Evolutionary conservation across 2,797 vertebrate genomes (phyloP), one percentile per base, ranked within the genome.

Genomic region (Takifugu rubripes): DNA sequence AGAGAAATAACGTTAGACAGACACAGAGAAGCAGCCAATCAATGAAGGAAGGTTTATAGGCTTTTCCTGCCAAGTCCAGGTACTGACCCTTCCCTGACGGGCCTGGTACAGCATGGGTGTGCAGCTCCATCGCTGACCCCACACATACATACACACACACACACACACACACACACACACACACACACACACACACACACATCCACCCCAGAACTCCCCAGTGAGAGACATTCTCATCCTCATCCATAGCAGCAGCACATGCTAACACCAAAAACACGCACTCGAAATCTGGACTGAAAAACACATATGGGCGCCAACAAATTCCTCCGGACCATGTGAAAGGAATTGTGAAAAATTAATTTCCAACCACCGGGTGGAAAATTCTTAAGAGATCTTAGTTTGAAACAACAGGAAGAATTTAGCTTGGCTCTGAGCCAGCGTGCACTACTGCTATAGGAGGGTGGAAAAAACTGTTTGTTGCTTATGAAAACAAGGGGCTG

Each of bases 341-440:
- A 77, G 75, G 70, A 88, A 80, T 72, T 59, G 69, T 66, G 82
- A 67, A 82, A 89, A 88, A 85, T 86, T 88, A 91, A 90, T 89
- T 91, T 88, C 80, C 74, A 78, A 80, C 61, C 67, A 56, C 61
- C 15, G 79, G 81, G 88, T 91, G 91, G 91, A 92, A 92, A 91
- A 92, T 91, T 91, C 89, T 88, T 84, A 65, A 79, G 73, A 74
- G 82, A 84, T 83, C 87, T 87, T 72, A 72, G 87, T 89, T 90
- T 90, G 89, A 90, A 91, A 91, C 88, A 90, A 91, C 85, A 79
- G 64, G 75, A 89, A 88, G 91, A 91, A 91, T 91, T 83, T 78
- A 86, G 73, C 65, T 77, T 90, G 89, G 91, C 81, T 3, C 21
- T 50, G 59, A 73, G 84, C 90, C 91, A 90, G 75, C 43, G 61